phyloP scores from a whole-genome alignment of 2,888 invertebrate species.

The Lasioglossum vierecki region DNA sequence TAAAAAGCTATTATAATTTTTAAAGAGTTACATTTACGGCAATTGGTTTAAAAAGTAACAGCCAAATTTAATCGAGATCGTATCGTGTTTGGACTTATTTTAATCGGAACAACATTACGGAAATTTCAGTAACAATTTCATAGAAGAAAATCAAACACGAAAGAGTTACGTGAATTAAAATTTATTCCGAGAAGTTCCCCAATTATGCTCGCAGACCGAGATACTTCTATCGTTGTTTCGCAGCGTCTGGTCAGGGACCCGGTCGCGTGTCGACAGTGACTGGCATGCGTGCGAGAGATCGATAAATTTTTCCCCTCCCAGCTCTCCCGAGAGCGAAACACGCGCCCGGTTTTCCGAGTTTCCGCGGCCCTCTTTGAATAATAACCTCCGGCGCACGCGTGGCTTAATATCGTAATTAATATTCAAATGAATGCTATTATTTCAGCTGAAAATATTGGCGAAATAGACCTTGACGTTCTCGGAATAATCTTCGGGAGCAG shows the following conservation, averaged over 20 bases:
- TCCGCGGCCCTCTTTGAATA: slow-evolving; percentile 10
- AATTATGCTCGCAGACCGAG: neutral
- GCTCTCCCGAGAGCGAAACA: slow-evolving; percentile 29
- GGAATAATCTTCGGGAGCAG: neutral
- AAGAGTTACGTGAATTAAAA: too few species aligned
- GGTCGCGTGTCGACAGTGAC: slow-evolving; percentile 24
- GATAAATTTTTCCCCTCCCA: slow-evolving; percentile 57
- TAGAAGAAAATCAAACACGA: neutral
- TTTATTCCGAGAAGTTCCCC: neutral
- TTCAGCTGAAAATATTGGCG: neutral
- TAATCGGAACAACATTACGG: neutral
- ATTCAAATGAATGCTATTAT: neutral
- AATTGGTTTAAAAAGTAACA: too few species aligned
- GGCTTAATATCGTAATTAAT: neutral
- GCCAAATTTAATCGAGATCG: neutral
- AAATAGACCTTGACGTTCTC: neutral
- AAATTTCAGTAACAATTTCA: neutral
- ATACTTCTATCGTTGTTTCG: neutral
- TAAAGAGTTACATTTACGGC: too few species aligned
- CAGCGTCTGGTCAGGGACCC: slow-evolving; percentile 8
- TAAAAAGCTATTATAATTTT: too few species aligned
- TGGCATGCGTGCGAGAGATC: slow-evolving; percentile 62
- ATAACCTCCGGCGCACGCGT: slow-evolving; percentile 25
- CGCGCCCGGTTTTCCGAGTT: slow-evolving; percentile 35
- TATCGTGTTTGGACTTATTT: neutral